phyloP scores from a whole-genome alignment of 2,888 invertebrate genomes.

The Altica lythri region DNA sequence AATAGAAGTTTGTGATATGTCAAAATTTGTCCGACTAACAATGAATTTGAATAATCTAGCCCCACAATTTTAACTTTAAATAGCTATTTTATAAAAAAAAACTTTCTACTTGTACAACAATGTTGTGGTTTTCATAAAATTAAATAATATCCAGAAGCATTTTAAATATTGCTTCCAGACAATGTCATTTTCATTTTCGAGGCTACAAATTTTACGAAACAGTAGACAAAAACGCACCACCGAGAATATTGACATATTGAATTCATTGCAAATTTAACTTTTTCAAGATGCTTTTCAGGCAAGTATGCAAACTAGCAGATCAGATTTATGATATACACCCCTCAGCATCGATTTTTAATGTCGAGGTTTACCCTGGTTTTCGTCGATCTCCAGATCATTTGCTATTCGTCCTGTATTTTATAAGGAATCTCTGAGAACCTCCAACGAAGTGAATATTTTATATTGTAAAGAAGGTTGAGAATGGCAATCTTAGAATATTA shows the following conservation, averaged over 20 bases:
- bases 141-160: no score
- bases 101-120: no score
- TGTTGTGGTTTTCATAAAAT: no score
- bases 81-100: no score
- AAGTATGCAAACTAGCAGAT: slow-evolving; percentile 15
- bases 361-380: slow-evolving; percentile 6
- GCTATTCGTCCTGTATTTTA: slow-evolving; percentile 15
- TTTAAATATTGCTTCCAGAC: background rate
- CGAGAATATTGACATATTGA: slow-evolving; percentile 12
- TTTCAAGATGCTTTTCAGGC: slow-evolving; percentile 12
- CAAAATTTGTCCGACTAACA: no score
- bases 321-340: slow-evolving; percentile 18
- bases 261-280: slow-evolving; percentile 14
- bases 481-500: no score
- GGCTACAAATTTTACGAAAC: slow-evolving; percentile 1
- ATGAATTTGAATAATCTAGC: no score
- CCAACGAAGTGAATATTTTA: no score
- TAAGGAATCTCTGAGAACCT: no score
- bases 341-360: slow-evolving; percentile 16
- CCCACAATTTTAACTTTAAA: no score
- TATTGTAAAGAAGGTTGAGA: no score
- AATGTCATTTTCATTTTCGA: background rate
- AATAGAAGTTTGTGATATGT: no score
- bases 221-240: slow-evolving; percentile 2
- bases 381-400: slow-evolving; percentile 7